Base-by-base conservation (phyloP, 2,888 invertebrate genomes). In the Torymus auratus region DNA sequence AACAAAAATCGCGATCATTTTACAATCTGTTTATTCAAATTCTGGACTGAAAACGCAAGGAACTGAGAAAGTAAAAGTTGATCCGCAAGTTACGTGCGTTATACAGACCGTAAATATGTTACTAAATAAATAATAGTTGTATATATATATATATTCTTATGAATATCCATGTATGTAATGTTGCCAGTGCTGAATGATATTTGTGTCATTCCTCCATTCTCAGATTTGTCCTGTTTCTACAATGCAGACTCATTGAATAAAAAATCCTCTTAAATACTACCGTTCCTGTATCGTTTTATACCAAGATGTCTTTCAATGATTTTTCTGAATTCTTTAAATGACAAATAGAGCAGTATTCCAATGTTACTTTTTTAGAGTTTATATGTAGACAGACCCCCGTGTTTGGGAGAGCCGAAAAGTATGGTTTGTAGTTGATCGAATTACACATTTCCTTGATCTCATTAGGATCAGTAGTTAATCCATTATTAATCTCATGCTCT, bases 301-400 rank as follows among this genome's bases (percentile, higher is more conserved):
- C 12, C 61, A 15, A 28, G 28, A 28, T 28, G 28, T 69, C 23
- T 78, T 12, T 23, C 14, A 65, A 50, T 7, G 28, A 28, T 28
- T 28, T 28, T 28, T 76, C 53, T 55, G 86, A 82, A 73, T 86
- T 89, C 81, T 92, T 93, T 78, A 92, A 91, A 85, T 92, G 92
- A 84, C 93, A 94, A 52, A 89, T 89, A 1, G 92, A 89, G 86
- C 94, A 94, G 86, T 92, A 93, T 85, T 93, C 93, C 80, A 93
- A 86, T 0, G 94, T 93, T 55, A 94, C 91, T 86, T 91, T 91
- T 67, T 92, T 92, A 60, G 92, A 92, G 80, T 93, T 92, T 15
- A 93, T 91, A 85, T 94, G 93, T 14, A 94, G 88, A 85, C 94
- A 94, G 17, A 94, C 93, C 69, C 93, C 93, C 52, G 91, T 91